phyloP scores from a whole-genome alignment of 2,113 vertebrate genomes.

The Oenanthe oenanthe region DNA sequence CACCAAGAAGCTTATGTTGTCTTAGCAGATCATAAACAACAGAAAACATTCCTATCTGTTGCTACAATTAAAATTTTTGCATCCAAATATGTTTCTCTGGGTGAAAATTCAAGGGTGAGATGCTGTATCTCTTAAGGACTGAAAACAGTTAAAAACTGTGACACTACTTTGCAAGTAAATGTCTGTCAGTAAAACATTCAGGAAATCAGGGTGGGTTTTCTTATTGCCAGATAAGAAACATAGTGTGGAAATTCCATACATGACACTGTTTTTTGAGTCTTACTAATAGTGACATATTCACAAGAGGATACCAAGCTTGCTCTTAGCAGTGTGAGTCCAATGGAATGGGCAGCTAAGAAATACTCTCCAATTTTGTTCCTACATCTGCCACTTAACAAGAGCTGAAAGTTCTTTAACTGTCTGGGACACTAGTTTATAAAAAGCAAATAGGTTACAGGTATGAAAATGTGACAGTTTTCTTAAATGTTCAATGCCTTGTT shows the following conservation, averaged over 20 bases:
- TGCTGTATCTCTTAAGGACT: neutral
- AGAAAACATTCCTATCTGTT: neutral
- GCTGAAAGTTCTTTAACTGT: neutral
- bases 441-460: neutral
- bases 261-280: neutral
- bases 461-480: neutral
- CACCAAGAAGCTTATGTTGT: neutral
- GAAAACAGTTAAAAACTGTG: neutral
- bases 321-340: neutral
- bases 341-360: neutral
- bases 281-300: neutral
- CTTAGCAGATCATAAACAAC: neutral
- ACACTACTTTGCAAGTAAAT: neutral
- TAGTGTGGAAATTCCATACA: neutral
- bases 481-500: neutral
- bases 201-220: neutral
- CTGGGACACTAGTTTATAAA: neutral
- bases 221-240: neutral
- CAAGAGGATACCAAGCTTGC: neutral
- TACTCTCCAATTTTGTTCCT: neutral
- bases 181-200: neutral
- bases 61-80: neutral
- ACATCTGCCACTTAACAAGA: neutral
- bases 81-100: neutral
- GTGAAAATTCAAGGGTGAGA: neutral